A percentile compares a stretch with the other conserved stretches of the same genome.
Evolutionary conservation across 2,888 invertebrate genomes (phyloP).

Genomic region (Thymelicus acteon): DNA sequence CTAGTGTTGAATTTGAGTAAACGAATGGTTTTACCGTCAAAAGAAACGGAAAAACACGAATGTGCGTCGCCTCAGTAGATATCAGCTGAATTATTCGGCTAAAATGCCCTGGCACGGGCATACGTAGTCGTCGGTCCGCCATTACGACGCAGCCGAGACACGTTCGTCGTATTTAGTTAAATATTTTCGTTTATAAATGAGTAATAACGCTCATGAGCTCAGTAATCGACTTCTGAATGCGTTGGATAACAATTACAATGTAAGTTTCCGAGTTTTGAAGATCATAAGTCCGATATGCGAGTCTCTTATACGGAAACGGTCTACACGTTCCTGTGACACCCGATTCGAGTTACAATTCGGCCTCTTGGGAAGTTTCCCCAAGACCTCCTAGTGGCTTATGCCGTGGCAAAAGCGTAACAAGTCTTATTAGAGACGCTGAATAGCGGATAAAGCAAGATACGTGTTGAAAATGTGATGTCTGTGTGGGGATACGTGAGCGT

Average conservation of each 20-base stretch:
- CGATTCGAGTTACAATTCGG: constrained; percentile 77
- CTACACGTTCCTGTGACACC: constrained; percentile 82
- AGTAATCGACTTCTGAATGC: constrained; percentile 98
- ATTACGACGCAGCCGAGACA: constrained; percentile 86
- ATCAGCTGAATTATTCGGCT: constrained; percentile 86
- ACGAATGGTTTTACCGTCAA: constrained; percentile 71
- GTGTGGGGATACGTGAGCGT: constrained; percentile 73
- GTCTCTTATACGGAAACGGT: constrained; percentile 78
- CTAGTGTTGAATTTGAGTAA: constrained; percentile 53
- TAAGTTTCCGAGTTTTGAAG: constrained; percentile 88
- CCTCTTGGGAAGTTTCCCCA: constrained; percentile 70
- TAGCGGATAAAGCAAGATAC: constrained; percentile 53
- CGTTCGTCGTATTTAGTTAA: constrained; percentile 86
- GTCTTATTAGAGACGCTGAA: constrained; percentile 20
- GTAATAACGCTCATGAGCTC: constrained; percentile 94
- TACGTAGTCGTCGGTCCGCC: constrained; percentile 86
- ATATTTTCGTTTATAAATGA: constrained; percentile 89
- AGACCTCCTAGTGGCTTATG: constrained; percentile 51
- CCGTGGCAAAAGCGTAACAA: constrained; percentile 31
- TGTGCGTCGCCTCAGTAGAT: constrained; percentile 83
- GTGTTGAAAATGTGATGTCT: constrained; percentile 65
- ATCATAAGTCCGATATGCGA: constrained; percentile 69
- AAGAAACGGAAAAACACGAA: constrained; percentile 85
- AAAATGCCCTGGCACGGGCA: constrained; percentile 86
- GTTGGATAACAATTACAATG: constrained; percentile 98